These are phyloP conservation scores for Blera fallax DNA, from an alignment of 2,888 invertebrate genomes.

Conservation along the genomic window DNA sequence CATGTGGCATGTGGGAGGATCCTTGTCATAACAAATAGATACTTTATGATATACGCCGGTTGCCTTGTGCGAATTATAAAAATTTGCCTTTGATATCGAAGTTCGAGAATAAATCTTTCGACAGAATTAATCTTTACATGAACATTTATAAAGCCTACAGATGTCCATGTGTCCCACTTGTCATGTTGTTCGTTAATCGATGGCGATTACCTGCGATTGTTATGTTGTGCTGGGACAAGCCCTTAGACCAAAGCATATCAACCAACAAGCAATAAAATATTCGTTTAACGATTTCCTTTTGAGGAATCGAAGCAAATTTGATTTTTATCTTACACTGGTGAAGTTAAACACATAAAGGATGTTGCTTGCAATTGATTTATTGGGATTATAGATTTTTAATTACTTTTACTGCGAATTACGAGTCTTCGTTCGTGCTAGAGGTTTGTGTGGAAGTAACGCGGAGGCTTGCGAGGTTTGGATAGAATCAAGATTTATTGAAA, in stretches of 20 bases:
- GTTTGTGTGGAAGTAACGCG: too few species aligned
- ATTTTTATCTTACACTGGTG: neutral
- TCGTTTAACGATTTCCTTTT: conserved; percentile 2
- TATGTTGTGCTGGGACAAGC: conserved; percentile 1
- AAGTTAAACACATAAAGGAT: neutral
- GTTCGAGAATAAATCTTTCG: conserved; percentile 3
- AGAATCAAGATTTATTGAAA: neutral
- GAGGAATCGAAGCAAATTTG: conserved; percentile 20
- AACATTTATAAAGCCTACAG: neutral
- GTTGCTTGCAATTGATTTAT: conserved; percentile 47
- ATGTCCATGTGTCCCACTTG: conserved; percentile 5
- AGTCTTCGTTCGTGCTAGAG: too few species aligned
- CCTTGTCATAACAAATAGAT: conserved; percentile 51
- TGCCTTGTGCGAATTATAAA: neutral
- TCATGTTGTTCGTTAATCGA: conserved; percentile 45
- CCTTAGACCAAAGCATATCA: neutral
- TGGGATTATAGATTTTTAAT: conserved; percentile 8
- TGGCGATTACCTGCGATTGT: conserved; percentile 25
- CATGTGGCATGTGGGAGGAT: conserved; percentile 54
- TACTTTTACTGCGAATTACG: too few species aligned
- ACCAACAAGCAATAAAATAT: conserved; percentile 1
- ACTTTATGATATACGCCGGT: conserved; percentile 21
- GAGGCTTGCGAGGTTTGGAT: too few species aligned
- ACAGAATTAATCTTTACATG: neutral
- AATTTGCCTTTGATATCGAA: conserved; percentile 33